Evolutionary conservation across 1,140 invertebrate species (phyloP).

Genomic region (Phymorhynchus buccinoides): DNA sequence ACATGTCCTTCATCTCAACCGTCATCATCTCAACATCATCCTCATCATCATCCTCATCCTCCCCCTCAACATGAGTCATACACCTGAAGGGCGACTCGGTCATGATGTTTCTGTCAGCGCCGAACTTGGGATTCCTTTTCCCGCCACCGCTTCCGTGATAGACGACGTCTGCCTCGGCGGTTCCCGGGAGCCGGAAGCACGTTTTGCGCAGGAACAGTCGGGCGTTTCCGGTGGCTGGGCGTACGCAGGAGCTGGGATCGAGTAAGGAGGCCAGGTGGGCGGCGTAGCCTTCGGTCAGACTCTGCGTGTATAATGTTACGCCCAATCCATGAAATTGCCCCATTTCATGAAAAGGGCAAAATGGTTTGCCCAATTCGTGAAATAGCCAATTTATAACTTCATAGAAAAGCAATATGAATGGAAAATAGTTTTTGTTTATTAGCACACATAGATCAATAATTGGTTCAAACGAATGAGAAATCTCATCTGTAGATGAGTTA

Average conservation of each 20-base stretch:
- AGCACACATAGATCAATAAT: too few relatives aligned
- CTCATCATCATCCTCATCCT: background rate
- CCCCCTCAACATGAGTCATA: background rate
- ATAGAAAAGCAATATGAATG: too few relatives aligned
- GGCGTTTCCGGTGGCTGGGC: constrained; percentile 93
- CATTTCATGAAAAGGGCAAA: too few relatives aligned
- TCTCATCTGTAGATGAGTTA: too few relatives aligned
- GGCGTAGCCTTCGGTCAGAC: constrained; percentile 71
- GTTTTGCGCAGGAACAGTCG: constrained; percentile 92
- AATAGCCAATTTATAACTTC: too few relatives aligned
- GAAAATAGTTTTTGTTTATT: too few relatives aligned
- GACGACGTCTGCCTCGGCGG: too few relatives aligned
- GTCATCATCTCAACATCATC: background rate
- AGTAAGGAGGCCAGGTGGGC: constrained; percentile 88
- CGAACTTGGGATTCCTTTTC: background rate
- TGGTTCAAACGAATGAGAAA: too few relatives aligned
- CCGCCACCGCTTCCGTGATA: background rate
- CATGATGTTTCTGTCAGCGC: background rate
- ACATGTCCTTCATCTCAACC: background rate
- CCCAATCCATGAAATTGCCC: too few relatives aligned
- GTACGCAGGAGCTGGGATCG: constrained; percentile 82
- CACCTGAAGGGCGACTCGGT: background rate
- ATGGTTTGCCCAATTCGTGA: too few relatives aligned
- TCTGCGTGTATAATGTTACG: too few relatives aligned
- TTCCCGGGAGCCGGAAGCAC: constrained; percentile 83